Evolutionary conservation across 1,140 invertebrate genomes (phyloP).

Genomic region (Diuraphis noxia): DNA sequence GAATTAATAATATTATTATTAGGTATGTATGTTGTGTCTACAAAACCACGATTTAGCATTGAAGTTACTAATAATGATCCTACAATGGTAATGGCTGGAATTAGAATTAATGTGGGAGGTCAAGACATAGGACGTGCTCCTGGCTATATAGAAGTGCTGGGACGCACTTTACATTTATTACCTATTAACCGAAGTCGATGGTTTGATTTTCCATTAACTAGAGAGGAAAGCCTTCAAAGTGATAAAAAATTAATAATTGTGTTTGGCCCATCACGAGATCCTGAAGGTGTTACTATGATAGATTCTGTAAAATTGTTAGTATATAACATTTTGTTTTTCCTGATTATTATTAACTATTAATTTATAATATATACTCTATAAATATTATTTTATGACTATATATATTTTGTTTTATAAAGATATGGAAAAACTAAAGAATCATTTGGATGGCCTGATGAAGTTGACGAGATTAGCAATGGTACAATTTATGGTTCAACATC

Average conservation of each 20-base stretch:
- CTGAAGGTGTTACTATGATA: constrained; percentile 86
- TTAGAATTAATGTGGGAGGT: constrained; percentile 81
- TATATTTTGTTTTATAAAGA: constrained; percentile 61
- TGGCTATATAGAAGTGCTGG: constrained; percentile 83
- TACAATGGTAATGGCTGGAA: constrained; percentile 83
- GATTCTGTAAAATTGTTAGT: constrained; percentile 86
- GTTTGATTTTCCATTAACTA: constrained; percentile 93
- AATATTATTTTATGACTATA: too few relatives aligned
- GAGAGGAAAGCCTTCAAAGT: constrained; percentile 90
- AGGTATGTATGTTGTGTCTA: constrained; percentile 86
- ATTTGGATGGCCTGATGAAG: constrained; percentile 96
- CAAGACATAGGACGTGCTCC: constrained; percentile 86
- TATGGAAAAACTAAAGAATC: constrained; percentile 94
- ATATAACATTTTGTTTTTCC: neutral
- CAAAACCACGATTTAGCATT: constrained; percentile 82
- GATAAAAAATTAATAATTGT: constrained; percentile 89
- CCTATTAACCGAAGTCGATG: constrained; percentile 77
- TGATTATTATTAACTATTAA: neutral
- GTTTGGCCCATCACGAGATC: constrained; percentile 88
- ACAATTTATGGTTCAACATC: constrained; percentile 61
- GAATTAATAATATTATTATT: constrained; percentile 57
- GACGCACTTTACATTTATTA: constrained; percentile 70
- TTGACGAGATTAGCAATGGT: constrained; percentile 76
- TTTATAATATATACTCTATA: neutral
- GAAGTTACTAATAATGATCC: constrained; percentile 88